A percentile compares a stretch with the other conserved stretches of the same genome.
Conservation (phyloP, 2,888 invertebrate species). For the Drosophila eohydei region DNA sequence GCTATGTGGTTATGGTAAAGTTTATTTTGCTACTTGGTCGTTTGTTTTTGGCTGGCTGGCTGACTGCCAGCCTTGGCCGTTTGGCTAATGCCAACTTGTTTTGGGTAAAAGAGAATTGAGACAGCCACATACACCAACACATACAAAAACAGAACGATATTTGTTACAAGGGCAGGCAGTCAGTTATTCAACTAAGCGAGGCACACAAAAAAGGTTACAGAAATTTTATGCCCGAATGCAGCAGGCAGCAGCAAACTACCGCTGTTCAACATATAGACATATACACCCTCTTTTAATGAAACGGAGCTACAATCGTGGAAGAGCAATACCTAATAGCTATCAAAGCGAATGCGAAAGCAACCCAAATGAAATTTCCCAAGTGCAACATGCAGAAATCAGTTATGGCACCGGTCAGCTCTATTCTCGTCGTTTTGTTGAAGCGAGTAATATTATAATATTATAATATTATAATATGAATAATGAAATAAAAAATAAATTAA, state of each 20-base stretch:
- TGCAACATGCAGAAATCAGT: conserved; percentile 27
- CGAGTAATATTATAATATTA: conserved; percentile 10
- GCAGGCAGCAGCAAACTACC: conserved; percentile 41
- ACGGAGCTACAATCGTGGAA: conserved; percentile 30
- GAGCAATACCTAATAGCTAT: conserved; percentile 11
- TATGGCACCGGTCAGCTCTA: conserved; percentile 15
- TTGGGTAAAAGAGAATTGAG: conserved; percentile 69
- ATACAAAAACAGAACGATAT: conserved; percentile 24
- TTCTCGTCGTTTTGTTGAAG: conserved; percentile 35
- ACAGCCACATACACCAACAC: conserved; percentile 30
- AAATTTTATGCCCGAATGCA: conserved; percentile 68
- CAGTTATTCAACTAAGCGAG: conserved; percentile 45
- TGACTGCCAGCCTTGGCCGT: conserved; percentile 47
- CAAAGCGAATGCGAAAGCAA: conserved; percentile 35
- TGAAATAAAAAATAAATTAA: no score
- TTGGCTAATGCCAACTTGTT: conserved; percentile 64
- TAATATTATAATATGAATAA: background rate
- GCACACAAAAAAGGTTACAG: conserved; percentile 61
- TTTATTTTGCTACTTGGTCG: conserved; percentile 52
- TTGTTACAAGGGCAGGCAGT: conserved; percentile 53
- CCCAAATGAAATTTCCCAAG: conserved; percentile 54
- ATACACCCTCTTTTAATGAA: conserved; percentile 17
- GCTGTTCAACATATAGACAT: conserved; percentile 1
- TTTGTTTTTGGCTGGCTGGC: conserved; percentile 54
- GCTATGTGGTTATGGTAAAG: conserved; percentile 31